Conservation (phyloP, 2,797 vertebrate genomes). For the Manis javanica region DNA sequence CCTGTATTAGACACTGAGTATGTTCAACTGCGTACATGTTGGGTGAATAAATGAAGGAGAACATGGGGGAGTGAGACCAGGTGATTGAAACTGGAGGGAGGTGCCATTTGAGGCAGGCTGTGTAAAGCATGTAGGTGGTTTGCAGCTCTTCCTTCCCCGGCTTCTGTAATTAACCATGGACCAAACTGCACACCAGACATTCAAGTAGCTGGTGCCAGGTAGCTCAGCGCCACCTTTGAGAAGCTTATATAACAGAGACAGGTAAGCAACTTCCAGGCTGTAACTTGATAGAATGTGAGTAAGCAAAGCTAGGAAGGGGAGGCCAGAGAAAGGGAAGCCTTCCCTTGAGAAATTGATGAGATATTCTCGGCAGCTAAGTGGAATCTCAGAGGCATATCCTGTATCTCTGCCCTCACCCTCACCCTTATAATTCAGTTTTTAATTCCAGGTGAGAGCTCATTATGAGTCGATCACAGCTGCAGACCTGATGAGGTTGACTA, state of each 20-base stretch:
- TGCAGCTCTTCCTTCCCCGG: background rate
- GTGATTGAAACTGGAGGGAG: background rate
- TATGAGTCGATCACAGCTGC: slow-evolving; percentile 90
- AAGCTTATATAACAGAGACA: background rate
- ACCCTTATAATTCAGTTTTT: slow-evolving; percentile 80
- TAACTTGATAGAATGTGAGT: background rate
- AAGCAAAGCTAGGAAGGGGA: background rate
- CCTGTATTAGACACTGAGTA: background rate
- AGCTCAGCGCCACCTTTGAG: background rate
- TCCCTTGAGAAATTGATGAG: background rate
- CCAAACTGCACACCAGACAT: background rate
- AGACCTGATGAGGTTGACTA: slow-evolving; percentile 89
- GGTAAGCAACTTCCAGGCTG: background rate
- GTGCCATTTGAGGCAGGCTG: background rate
- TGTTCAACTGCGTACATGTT: background rate
- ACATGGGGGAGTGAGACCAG: background rate
- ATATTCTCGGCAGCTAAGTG: background rate
- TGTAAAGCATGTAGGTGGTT: background rate
- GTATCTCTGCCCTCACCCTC: slow-evolving; percentile 83
- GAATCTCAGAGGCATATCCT: slow-evolving; percentile 81
- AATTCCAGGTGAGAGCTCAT: slow-evolving; percentile 89
- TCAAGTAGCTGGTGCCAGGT: background rate
- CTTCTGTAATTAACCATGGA: background rate
- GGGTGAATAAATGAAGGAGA: background rate
- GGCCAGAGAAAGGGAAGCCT: background rate